These are phyloP conservation scores for Gulo gulo DNA, from an alignment of 2,113 vertebrate genomes.

Conservation along the genomic window DNA sequence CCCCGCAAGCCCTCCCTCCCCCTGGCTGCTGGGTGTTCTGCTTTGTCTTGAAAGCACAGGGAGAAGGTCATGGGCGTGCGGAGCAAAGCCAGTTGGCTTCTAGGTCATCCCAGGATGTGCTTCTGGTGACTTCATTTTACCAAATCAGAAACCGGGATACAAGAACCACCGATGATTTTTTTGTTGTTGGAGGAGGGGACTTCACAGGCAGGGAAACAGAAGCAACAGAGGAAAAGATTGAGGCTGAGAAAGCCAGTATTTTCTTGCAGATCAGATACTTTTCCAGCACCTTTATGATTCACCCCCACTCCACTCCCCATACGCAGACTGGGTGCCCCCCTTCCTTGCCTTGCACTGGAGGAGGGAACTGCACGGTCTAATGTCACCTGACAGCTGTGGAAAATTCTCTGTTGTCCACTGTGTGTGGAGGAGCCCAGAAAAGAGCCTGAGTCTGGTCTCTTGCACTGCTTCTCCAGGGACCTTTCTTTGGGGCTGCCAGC, in stretches of 20 bases:
- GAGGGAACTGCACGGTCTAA: no score
- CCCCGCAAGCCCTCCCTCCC: neutral
- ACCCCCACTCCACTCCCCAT: no score
- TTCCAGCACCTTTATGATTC: neutral
- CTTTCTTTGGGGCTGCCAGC: neutral
- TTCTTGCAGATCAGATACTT: neutral
- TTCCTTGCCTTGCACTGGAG: neutral
- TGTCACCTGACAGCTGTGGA: neutral
- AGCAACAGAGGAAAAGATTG: neutral
- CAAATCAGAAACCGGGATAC: neutral
- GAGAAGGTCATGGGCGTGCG: neutral
- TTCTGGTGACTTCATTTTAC: neutral
- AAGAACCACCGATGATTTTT: neutral
- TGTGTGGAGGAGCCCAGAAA: neutral
- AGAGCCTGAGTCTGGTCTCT: neutral
- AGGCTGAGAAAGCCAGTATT: neutral
- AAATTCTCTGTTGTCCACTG: neutral
- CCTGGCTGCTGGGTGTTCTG: neutral
- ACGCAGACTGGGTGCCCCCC: accelerated
- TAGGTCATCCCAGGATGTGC: neutral
- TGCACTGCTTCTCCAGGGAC: neutral
- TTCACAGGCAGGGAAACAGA: neutral
- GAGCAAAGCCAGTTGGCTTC: neutral
- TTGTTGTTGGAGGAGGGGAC: neutral
- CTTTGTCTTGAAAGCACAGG: neutral